Percentiles rank a stretch among this genome's conserved stretches.
Conservation (phyloP, 2,113 vertebrate genomes). For the Macroglossus sobrinus region DNA sequence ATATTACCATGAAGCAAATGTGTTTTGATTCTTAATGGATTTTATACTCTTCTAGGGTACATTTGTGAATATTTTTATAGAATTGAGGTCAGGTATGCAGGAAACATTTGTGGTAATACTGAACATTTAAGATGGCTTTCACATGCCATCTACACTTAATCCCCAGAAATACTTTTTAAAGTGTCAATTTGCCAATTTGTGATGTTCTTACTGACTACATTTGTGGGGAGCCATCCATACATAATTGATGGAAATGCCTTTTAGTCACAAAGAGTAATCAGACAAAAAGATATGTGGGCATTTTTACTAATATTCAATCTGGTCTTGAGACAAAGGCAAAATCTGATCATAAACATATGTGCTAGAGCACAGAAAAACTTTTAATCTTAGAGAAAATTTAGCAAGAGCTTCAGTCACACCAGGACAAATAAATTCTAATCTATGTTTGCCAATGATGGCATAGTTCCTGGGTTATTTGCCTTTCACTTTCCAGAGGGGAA, state of each 20-base stretch:
- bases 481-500: not conserved
- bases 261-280: not conserved
- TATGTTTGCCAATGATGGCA: not conserved
- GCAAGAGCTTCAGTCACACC: not conserved
- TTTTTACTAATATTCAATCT: not conserved
- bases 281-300: not conserved
- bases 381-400: not conserved
- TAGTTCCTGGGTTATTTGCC: not conserved
- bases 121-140: not conserved
- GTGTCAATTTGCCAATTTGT: slow-evolving; percentile 18
- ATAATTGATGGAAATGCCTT: slow-evolving; percentile 16
- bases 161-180: not conserved
- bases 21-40: not conserved
- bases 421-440: not conserved
- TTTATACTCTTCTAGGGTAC: not conserved
- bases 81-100: not conserved
- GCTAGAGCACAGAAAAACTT: not conserved
- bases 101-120: not conserved
- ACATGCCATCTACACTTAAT: not conserved
- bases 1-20: not conserved
- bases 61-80: not conserved
- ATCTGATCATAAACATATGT: not conserved
- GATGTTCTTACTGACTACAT: not conserved
- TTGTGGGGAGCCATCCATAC: not conserved
- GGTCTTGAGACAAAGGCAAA: not conserved